Conservation (phyloP, 2,797 vertebrate species). For the Vespertilio murinus region DNA sequence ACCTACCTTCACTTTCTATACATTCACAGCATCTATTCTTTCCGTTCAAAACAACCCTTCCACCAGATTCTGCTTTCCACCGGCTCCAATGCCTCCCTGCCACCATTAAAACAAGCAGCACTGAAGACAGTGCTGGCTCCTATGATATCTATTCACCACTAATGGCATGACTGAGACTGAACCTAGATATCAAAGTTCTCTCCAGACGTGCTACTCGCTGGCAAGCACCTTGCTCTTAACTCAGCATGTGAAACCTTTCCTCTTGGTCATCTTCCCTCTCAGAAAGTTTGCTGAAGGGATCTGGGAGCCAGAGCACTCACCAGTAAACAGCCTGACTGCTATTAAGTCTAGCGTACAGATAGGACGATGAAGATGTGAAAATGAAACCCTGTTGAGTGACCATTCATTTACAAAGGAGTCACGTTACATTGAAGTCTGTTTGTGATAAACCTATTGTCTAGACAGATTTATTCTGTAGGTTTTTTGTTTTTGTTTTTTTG, state of each 20-base stretch:
- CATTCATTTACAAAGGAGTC: conserved; percentile 79
- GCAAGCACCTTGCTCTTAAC: conserved; percentile 14
- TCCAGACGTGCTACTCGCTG: neutral
- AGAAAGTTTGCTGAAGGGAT: conserved; percentile 11
- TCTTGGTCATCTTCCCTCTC: neutral
- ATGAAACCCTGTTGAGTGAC: conserved; percentile 63
- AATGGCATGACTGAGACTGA: neutral
- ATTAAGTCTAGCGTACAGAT: conserved; percentile 72
- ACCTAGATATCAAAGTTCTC: neutral
- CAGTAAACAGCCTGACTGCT: conserved; percentile 52
- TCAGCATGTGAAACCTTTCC: conserved; percentile 5
- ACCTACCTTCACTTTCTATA: conserved; percentile 56
- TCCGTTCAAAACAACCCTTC: conserved; percentile 18
- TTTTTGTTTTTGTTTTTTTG: conserved; percentile 67
- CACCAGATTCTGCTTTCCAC: conserved; percentile 1
- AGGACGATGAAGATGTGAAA: conserved; percentile 64
- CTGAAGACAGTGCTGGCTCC: neutral
- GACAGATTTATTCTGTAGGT: conserved; percentile 81
- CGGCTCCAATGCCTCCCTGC: conserved; percentile 9
- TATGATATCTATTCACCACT: neutral
- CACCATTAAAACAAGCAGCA: conserved; percentile 1
- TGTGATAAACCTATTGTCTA: conserved; percentile 83
- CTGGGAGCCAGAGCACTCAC: conserved; percentile 36
- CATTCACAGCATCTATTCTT: conserved; percentile 56
- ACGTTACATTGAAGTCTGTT: conserved; percentile 80